Evolutionary conservation across 2,888 invertebrate genomes (phyloP).

Genomic region (Sphaerophoria taeniata): DNA sequence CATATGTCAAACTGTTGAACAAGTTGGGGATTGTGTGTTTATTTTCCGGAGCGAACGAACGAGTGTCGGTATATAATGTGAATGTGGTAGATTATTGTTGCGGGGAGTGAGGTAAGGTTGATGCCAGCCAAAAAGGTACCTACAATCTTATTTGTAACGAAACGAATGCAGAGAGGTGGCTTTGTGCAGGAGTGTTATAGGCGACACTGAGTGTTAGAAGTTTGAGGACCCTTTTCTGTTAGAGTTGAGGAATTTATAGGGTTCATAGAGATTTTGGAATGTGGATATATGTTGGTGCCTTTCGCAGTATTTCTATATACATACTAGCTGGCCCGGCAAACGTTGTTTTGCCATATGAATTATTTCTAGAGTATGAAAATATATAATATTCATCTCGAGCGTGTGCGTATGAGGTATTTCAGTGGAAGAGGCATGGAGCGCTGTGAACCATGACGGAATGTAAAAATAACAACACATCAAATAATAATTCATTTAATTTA

Average conservation of each 20-base stretch:
- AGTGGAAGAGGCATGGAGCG: too few relatives aligned
- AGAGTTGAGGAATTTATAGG: background rate
- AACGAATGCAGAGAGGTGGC: background rate
- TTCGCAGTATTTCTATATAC: too few relatives aligned
- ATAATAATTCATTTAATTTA: too few relatives aligned
- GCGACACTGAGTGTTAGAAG: constrained; percentile 12
- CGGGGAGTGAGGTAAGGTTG: background rate
- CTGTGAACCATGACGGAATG: too few relatives aligned
- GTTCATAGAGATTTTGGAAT: background rate
- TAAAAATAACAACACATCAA: too few relatives aligned
- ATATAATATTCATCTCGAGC: too few relatives aligned
- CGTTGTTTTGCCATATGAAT: too few relatives aligned
- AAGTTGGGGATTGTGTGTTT: constrained; percentile 45
- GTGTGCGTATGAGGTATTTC: too few relatives aligned
- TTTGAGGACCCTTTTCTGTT: constrained; percentile 1
- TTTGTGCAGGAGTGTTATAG: constrained; percentile 20
- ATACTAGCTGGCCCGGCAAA: too few relatives aligned
- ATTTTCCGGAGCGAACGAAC: background rate
- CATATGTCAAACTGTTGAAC: constrained; percentile 76
- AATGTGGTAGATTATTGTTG: background rate
- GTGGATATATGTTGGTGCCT: too few relatives aligned
- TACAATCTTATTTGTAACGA: too few relatives aligned
- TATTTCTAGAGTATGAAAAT: too few relatives aligned
- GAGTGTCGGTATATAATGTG: background rate
- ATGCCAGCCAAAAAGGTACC: background rate